A percentile compares a stretch with the other conserved stretches of the same genome.
Evolutionary conservation across 2,113 vertebrate genomes (phyloP).

Genomic region (Tragelaphus imberbis): DNA sequence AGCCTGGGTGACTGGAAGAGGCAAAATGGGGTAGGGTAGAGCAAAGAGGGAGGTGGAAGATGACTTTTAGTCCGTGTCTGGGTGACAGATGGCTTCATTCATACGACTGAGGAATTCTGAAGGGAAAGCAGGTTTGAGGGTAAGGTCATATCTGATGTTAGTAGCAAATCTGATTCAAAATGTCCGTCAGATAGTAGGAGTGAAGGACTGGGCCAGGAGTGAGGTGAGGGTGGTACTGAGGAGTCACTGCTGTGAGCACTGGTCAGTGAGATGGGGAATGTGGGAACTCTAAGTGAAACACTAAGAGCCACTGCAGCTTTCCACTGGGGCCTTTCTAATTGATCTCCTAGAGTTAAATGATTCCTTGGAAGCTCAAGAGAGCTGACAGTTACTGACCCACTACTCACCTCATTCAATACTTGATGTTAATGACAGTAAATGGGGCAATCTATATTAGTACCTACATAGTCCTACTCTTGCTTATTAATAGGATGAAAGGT

Average conservation of each 20-base stretch:
- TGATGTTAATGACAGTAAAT: background rate
- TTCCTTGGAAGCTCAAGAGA: background rate
- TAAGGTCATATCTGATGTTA: background rate
- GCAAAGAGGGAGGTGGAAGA: background rate
- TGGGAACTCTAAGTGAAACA: background rate
- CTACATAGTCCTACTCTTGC: background rate
- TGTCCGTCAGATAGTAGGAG: background rate
- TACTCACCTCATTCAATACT: background rate
- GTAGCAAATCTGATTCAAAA: background rate
- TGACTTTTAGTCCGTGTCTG: background rate
- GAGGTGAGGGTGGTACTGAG: background rate
- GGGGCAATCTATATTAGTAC: background rate
- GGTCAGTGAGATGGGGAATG: background rate
- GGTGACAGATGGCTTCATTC: background rate
- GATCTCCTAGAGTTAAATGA: background rate
- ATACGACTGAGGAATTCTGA: background rate
- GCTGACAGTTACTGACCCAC: background rate
- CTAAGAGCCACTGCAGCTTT: background rate
- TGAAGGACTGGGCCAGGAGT: background rate
- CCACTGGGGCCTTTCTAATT: background rate
- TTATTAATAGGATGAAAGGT: background rate
- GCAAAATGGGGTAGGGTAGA: background rate
- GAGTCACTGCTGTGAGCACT: background rate
- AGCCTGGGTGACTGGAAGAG: background rate
- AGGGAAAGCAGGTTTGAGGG: background rate